These are phyloP conservation scores for Argyresthia albistria DNA, from an alignment of 2,888 invertebrate genomes.

Conservation along the genomic window DNA sequence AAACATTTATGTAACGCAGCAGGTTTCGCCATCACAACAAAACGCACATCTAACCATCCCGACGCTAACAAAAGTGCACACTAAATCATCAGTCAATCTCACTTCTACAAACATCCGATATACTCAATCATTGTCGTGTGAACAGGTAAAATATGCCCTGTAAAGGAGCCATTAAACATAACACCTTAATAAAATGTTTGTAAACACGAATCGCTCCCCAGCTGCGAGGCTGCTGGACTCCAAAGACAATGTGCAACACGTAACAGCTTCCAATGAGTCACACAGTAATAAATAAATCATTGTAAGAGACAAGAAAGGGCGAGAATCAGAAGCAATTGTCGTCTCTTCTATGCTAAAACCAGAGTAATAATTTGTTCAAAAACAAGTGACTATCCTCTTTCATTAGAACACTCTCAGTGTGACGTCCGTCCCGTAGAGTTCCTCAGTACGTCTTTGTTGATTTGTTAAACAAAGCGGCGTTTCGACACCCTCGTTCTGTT, in stretches of 20 bases:
- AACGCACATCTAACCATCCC: background rate
- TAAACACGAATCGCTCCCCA: slow-evolving; percentile 65
- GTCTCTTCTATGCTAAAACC: slow-evolving; percentile 56
- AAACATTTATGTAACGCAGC: slow-evolving; percentile 5
- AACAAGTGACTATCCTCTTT: slow-evolving; percentile 48
- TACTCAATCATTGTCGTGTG: slow-evolving; percentile 44
- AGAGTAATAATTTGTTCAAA: slow-evolving; percentile 67
- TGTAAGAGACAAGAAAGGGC: slow-evolving; percentile 35
- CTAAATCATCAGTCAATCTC: slow-evolving; percentile 6
- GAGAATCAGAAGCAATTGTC: slow-evolving; percentile 61
- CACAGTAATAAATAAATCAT: slow-evolving; percentile 59
- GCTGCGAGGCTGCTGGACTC: slow-evolving; percentile 38
- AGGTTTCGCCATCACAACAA: slow-evolving; percentile 4
- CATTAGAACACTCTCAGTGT: slow-evolving; percentile 55
- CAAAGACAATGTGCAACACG: slow-evolving; percentile 48
- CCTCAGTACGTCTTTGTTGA: slow-evolving; percentile 42
- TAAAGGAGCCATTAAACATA: slow-evolving; percentile 63
- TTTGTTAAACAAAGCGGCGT: slow-evolving; percentile 57
- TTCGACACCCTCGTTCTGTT: slow-evolving; percentile 66
- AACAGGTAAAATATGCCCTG: slow-evolving; percentile 50
- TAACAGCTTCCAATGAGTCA: slow-evolving; percentile 64
- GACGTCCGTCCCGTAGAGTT: slow-evolving; percentile 44
- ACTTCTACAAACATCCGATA: background rate
- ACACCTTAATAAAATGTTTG: slow-evolving; percentile 70
- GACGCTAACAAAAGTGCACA: background rate